Conservation (phyloP, 2,888 invertebrate species). For the Spialia ferax region DNA sequence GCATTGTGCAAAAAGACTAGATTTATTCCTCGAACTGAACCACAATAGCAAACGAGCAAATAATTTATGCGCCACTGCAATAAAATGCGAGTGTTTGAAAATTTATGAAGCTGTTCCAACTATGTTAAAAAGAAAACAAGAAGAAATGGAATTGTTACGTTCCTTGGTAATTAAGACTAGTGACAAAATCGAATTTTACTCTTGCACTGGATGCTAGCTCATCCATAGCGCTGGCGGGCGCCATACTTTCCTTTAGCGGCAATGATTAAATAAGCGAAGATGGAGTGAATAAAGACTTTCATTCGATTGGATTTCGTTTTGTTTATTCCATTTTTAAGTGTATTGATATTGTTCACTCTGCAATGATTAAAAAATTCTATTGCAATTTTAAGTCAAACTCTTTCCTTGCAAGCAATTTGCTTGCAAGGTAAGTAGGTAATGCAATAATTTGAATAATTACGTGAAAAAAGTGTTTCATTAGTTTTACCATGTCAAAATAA, state of each 20-base stretch:
- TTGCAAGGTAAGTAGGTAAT: no score
- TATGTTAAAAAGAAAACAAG: constrained; percentile 31
- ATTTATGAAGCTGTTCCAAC: constrained; percentile 49
- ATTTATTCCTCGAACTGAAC: constrained; percentile 56
- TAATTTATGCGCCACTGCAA: constrained; percentile 51
- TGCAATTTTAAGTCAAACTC: no score
- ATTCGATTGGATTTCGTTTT: not conserved
- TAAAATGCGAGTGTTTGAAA: constrained; percentile 47
- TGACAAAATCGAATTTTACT: constrained; percentile 20
- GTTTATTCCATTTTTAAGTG: not conserved
- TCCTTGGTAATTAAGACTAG: constrained; percentile 30
- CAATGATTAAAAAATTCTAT: not conserved
- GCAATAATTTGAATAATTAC: no score
- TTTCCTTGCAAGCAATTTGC: no score
- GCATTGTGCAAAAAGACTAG: constrained; percentile 36
- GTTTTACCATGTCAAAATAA: no score
- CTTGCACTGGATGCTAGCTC: constrained; percentile 11
- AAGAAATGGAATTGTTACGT: constrained; percentile 23
- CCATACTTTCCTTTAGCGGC: not conserved
- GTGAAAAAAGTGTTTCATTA: no score
- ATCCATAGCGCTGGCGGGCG: constrained; percentile 6
- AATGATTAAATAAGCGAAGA: not conserved
- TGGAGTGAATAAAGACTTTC: not conserved
- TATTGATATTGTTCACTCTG: no score
- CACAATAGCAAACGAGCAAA: constrained; percentile 60